Conservation (phyloP, 2,113 vertebrate genomes). For the Leptodactylus fuscus region DNA sequence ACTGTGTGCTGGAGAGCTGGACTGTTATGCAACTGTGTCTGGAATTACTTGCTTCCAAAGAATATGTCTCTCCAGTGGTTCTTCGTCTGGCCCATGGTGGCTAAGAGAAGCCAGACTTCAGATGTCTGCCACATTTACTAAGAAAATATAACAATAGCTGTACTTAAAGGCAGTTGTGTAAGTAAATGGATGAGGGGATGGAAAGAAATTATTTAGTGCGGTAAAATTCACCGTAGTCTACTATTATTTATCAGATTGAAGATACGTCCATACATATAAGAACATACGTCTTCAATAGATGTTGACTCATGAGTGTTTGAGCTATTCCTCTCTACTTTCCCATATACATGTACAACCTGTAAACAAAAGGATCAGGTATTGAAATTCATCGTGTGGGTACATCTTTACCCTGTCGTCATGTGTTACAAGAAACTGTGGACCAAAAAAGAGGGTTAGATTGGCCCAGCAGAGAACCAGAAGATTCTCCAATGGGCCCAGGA, state of each 20-base stretch:
- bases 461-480: neutral
- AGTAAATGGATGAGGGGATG: neutral
- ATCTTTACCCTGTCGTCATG: too few relatives aligned
- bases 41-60: slow-evolving; percentile 19
- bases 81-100: slow-evolving; percentile 13
- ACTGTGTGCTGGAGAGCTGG: slow-evolving; percentile 1
- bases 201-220: neutral
- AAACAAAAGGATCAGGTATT: too few relatives aligned
- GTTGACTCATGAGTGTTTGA: too few relatives aligned
- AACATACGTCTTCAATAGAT: too few relatives aligned
- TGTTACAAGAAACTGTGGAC: too few relatives aligned
- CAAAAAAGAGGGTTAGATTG: neutral
- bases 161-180: neutral
- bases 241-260: too few relatives aligned
- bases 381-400: too few relatives aligned
- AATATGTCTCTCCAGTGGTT: slow-evolving; percentile 29
- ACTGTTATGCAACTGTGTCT: slow-evolving; percentile 2
- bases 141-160: neutral
- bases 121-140: slow-evolving; percentile 12
- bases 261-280: too few relatives aligned
- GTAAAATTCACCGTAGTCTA: neutral
- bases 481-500: neutral
- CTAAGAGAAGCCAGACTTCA: slow-evolving; percentile 17
- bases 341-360: too few relatives aligned
- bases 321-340: too few relatives aligned